These are phyloP conservation scores for Pomatostomus ruficeps DNA, from an alignment of 2,113 vertebrate genomes.

Conservation along the genomic window DNA sequence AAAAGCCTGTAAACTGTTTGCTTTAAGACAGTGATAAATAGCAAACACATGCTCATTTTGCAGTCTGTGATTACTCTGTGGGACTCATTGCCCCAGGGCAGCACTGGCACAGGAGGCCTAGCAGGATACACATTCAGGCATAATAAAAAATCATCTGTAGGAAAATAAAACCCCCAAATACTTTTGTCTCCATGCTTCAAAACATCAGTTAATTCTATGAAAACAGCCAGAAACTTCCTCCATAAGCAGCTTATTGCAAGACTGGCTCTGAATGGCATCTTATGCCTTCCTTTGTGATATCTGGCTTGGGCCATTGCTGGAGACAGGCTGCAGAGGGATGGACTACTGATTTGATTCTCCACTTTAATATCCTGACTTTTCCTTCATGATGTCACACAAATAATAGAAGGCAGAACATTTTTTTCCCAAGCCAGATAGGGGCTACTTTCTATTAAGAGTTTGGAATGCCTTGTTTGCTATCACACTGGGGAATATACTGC, in stretches of 20 bases:
- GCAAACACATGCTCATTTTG: background rate
- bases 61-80: background rate
- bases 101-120: background rate
- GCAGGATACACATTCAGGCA: background rate
- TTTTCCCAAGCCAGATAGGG: background rate
- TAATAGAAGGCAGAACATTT: slow-evolving; percentile 15
- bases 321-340: slow-evolving; percentile 5
- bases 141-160: background rate
- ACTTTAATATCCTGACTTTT: background rate
- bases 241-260: slow-evolving; percentile 17
- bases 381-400: background rate
- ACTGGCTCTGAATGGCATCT: background rate
- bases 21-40: background rate
- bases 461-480: background rate
- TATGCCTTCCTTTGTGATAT: background rate
- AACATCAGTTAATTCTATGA: slow-evolving; percentile 15
- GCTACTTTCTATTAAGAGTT: background rate
- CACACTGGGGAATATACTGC: background rate
- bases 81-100: background rate
- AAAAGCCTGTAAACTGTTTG: background rate
- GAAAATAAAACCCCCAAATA: background rate
- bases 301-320: background rate
- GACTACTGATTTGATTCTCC: slow-evolving; percentile 28
- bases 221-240: slow-evolving; percentile 23
- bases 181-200: background rate